These are phyloP conservation scores for Tipula helvola DNA, from an alignment of 2,888 invertebrate genomes.

Conservation along the genomic window DNA sequence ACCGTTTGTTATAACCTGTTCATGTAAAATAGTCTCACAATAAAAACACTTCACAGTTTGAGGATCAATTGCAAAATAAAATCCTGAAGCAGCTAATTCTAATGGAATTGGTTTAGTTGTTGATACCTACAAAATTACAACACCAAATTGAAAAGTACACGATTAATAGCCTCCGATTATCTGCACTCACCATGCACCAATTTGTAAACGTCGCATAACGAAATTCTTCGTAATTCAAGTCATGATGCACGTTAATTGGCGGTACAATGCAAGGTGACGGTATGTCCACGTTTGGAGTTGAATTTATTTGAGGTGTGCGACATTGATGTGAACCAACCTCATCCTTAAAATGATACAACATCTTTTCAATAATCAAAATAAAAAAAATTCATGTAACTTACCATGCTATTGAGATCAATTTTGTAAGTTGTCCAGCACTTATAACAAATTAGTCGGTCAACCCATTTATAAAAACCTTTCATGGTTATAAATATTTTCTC, in stretches of 20 bases:
- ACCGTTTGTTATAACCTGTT: not conserved
- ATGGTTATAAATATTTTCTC: not conserved
- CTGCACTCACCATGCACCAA: not conserved
- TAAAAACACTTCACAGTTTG: not conserved
- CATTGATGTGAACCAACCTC: not conserved
- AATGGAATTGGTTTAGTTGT: not conserved
- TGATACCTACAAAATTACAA: not conserved
- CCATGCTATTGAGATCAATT: not conserved
- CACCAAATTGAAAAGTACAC: not conserved
- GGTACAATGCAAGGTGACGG: not conserved
- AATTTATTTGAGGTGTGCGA: not conserved
- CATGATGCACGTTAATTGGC: not conserved
- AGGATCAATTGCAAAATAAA: not conserved
- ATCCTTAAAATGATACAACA: not conserved
- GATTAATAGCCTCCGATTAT: not conserved
- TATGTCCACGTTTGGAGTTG: not conserved
- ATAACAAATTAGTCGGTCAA: not conserved
- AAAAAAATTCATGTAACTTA: not conserved
- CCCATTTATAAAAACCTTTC: not conserved
- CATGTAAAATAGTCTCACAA: not conserved
- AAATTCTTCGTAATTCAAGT: not conserved
- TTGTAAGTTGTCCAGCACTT: not conserved
- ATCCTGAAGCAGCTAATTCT: not conserved
- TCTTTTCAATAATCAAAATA: not conserved
- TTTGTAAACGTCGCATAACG: not conserved